Conservation (phyloP, 2,888 invertebrate genomes). For the Altica lythri region DNA sequence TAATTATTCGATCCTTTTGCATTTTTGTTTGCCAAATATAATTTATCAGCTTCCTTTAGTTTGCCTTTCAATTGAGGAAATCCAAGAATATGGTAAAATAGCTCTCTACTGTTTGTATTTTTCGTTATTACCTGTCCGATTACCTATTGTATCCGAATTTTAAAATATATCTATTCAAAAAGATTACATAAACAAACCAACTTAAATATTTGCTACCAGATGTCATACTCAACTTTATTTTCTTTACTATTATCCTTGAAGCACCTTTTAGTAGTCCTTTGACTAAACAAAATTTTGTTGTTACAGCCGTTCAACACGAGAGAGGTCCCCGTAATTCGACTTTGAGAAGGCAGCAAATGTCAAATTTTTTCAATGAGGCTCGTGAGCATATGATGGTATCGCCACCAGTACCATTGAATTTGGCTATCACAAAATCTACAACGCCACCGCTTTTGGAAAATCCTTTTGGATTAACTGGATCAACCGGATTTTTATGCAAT, state of each 20-base stretch:
- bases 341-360: constrained; percentile 92
- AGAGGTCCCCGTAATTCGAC: constrained; percentile 96
- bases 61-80: too few relatives aligned
- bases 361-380: constrained; percentile 74
- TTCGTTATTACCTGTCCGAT: background rate
- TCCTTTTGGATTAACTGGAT: constrained; percentile 38
- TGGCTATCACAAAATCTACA: constrained; percentile 57
- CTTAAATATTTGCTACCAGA: constrained; percentile 4
- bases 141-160: background rate
- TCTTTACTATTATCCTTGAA: constrained; percentile 3
- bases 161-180: too few relatives aligned
- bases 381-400: constrained; percentile 50
- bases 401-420: constrained; percentile 58
- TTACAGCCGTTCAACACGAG: constrained; percentile 96
- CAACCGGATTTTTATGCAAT: constrained; percentile 34
- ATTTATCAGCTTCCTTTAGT: constrained; percentile 14
- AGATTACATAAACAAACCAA: background rate
- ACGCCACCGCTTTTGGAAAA: constrained; percentile 38
- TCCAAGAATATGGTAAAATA: background rate
- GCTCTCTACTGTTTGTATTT: background rate
- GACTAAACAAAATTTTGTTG: constrained; percentile 40
- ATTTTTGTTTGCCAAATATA: background rate
- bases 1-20: too few relatives aligned
- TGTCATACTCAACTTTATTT: constrained; percentile 5
- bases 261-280: constrained; percentile 4